Evolutionary conservation across 2,888 invertebrate species (phyloP), one percentile per base, ranked within the genome.

Genomic region (Synanthedon tipuliformis): DNA sequence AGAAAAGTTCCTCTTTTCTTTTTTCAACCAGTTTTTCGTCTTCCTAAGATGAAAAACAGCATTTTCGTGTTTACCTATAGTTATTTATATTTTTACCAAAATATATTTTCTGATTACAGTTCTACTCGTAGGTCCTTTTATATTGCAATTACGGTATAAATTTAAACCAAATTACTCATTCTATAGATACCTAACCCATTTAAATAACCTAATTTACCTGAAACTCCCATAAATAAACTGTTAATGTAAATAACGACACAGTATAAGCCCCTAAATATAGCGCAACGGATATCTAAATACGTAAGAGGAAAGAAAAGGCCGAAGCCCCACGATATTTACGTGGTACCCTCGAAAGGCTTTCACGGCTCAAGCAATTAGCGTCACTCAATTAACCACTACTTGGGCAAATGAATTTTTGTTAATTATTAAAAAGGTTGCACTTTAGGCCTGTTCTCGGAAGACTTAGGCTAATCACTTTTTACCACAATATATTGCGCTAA

Each of bases 341-440:
- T 66, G 65, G 67, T 62, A 62, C 77, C 75, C 75, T 70, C 71
- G 60, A 71, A 71, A 81, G 80, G 81, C 83, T 82, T 78, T 82
- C 81, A 80, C 74, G 81, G 80, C 78, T 82, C 76, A 79, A 73
- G 78, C 73, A 85, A 85, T 87, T 86, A 85, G 81, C 78, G 78
- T 86, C 85, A 85, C 81, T 84, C 87, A 87, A 82, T 86, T 85
- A 87, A 79, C 71, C 83, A 78, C 81, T 79, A 80, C 70, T 73
- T 59, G 66, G 71, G 64, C 67, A 66, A 71, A 75, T 77, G 81
- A 81, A 81, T 78, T 84, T 82, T 81, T 75, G 80, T 84, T 83
- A 84, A 86, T 85, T 76, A 84, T 85, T 85, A 82, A 87, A 83
- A 80, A 81, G 82, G 81, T 77, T 80, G 83, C 85, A 83, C 85